Conservation (phyloP, 2,113 vertebrate species). For the Callithrix jacchus region DNA sequence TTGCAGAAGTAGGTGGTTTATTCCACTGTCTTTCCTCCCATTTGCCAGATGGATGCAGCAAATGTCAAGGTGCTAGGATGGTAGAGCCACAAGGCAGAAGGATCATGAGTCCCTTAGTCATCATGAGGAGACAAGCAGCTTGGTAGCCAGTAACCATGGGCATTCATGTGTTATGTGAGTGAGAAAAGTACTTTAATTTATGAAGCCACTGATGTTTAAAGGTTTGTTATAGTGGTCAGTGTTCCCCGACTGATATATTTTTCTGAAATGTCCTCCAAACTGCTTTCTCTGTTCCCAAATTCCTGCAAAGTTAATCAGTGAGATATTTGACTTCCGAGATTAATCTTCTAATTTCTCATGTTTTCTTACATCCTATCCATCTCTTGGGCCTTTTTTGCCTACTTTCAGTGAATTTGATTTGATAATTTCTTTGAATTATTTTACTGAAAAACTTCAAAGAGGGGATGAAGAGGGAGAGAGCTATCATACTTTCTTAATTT, state of each 20-base stretch:
- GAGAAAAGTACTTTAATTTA: background rate
- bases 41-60: background rate
- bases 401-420: background rate
- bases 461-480: background rate
- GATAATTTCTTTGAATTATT: background rate
- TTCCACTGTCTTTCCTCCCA: background rate
- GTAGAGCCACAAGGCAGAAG: background rate
- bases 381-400: background rate
- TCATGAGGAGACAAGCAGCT: background rate
- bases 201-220: slow-evolving; percentile 4
- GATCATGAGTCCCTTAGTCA: background rate
- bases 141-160: background rate
- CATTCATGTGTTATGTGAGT: background rate
- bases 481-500: background rate
- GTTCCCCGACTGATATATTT: background rate
- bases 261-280: background rate
- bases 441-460: background rate
- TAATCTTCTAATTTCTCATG: background rate
- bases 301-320: background rate
- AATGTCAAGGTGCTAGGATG: background rate
- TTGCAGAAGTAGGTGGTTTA: background rate
- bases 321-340: background rate
- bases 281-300: background rate
- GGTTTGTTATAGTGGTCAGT: background rate
- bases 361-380: background rate